phyloP scores from a whole-genome alignment of 2,888 invertebrate genomes.

The Athalia circularis region DNA sequence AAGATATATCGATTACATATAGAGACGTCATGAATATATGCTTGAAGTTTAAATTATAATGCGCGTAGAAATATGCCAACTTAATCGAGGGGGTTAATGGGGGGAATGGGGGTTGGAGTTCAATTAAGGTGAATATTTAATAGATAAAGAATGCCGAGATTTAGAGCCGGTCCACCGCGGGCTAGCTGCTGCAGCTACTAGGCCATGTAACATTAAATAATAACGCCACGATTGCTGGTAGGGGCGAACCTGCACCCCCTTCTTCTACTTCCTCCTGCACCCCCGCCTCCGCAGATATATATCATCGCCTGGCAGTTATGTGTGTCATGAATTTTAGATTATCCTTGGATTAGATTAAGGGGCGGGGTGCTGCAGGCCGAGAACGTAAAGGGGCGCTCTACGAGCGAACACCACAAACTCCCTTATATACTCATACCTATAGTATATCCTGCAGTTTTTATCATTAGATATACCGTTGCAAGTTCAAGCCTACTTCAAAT shows the following conservation, averaged over 20 bases:
- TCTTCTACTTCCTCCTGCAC: conserved; percentile 1
- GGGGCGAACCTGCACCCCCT: conserved; percentile 9
- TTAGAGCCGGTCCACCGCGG: conserved; percentile 46
- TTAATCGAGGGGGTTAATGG: background rate
- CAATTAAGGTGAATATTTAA: conserved; percentile 47
- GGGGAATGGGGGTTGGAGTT: conserved; percentile 13
- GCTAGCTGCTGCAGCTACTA: conserved; percentile 38
- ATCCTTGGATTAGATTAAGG: conserved; percentile 72
- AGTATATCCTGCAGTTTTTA: background rate
- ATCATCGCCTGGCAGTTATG: conserved; percentile 74
- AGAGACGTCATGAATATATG: no score
- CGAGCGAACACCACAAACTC: background rate
- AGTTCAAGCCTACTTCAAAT: conserved; percentile 8
- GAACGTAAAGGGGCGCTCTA: conserved; percentile 5
- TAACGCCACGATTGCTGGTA: conserved; percentile 53
- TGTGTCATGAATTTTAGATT: conserved; percentile 73
- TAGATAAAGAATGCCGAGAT: conserved; percentile 48
- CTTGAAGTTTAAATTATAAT: background rate
- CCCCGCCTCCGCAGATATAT: conserved; percentile 69
- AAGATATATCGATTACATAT: no score
- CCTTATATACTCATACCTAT: background rate
- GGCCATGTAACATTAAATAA: conserved; percentile 61
- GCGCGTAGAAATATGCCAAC: conserved; percentile 23
- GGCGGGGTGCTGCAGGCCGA: conserved; percentile 46
- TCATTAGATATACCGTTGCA: background rate